phyloP scores from a whole-genome alignment of 1,140 invertebrate genomes.

The Leptinotarsa defecta region DNA sequence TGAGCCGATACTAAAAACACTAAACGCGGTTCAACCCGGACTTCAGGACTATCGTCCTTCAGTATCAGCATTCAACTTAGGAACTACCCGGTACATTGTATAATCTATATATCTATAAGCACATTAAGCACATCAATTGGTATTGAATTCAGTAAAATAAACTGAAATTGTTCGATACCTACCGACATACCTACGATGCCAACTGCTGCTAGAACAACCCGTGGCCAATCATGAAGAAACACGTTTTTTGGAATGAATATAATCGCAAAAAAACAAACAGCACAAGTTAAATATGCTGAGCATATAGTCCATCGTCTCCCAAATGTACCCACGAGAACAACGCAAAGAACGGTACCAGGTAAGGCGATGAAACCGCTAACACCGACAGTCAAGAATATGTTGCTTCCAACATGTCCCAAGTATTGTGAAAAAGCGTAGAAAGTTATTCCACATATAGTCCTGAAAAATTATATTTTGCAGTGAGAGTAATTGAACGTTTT shows the following conservation, averaged over 20 bases:
- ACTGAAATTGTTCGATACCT: constrained; percentile 34
- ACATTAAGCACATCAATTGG: no score
- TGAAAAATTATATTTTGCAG: constrained; percentile 33
- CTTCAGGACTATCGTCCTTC: no score
- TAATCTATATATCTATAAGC: no score
- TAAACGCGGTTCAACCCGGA: no score
- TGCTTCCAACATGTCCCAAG: constrained; percentile 68
- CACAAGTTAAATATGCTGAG: constrained; percentile 63
- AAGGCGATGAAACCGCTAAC: constrained; percentile 67
- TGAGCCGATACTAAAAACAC: no score
- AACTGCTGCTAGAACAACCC: constrained; percentile 64
- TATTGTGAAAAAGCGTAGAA: constrained; percentile 77
- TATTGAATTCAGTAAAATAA: no score
- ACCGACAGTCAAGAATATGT: constrained; percentile 74
- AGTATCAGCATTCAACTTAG: no score
- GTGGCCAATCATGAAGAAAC: constrained; percentile 58
- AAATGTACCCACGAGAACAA: constrained; percentile 65
- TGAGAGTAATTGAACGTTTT: not conserved
- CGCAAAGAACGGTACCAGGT: constrained; percentile 70
- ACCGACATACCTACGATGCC: constrained; percentile 72
- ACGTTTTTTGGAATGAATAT: constrained; percentile 57
- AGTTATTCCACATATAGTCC: constrained; percentile 65
- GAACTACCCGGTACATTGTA: no score
- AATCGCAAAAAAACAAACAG: constrained; percentile 65
- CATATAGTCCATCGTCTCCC: constrained; percentile 69